Evolutionary conservation across 2,113 vertebrate species (phyloP).

Genomic region (Odocoileus hemionus): DNA sequence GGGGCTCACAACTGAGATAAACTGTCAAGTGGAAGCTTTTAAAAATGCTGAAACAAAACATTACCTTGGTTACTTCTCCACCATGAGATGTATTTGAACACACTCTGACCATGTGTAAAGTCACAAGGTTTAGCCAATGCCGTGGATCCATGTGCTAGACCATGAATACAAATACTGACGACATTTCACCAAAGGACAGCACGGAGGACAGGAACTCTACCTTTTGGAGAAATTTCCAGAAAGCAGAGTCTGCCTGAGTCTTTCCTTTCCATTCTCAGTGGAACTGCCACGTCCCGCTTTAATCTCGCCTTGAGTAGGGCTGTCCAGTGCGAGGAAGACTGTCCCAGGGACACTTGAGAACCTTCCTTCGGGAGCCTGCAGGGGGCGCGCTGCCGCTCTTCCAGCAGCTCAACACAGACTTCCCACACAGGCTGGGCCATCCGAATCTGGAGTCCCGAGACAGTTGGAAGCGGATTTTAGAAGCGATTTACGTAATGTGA

Average conservation of each 20-base stretch:
- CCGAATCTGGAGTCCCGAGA: constrained; percentile 57
- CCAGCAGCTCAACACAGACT: constrained; percentile 48
- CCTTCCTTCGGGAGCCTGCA: constrained; percentile 10
- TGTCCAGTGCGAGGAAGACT: background rate
- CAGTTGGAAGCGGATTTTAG: constrained; percentile 72
- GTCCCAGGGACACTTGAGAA: background rate
- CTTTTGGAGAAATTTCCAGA: constrained; percentile 65
- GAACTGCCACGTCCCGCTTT: background rate
- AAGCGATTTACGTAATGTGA: constrained; percentile 75
- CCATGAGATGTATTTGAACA: constrained; percentile 26
- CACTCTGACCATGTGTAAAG: constrained; percentile 40
- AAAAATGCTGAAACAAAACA: background rate
- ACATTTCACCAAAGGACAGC: constrained; percentile 57
- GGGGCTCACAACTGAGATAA: constrained; percentile 35
- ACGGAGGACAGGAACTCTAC: constrained; percentile 53
- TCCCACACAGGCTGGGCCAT: constrained; percentile 45
- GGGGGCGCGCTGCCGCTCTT: constrained; percentile 41
- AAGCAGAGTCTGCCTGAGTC: background rate
- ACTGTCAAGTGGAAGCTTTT: background rate
- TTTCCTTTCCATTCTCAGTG: background rate
- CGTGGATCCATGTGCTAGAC: constrained; percentile 44
- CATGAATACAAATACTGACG: constrained; percentile 59
- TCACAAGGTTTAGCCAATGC: constrained; percentile 62
- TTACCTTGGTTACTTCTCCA: constrained; percentile 39
- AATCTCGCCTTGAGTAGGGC: background rate